Conservation (phyloP, 2,888 invertebrate genomes). For the Choreutis nemorana region DNA sequence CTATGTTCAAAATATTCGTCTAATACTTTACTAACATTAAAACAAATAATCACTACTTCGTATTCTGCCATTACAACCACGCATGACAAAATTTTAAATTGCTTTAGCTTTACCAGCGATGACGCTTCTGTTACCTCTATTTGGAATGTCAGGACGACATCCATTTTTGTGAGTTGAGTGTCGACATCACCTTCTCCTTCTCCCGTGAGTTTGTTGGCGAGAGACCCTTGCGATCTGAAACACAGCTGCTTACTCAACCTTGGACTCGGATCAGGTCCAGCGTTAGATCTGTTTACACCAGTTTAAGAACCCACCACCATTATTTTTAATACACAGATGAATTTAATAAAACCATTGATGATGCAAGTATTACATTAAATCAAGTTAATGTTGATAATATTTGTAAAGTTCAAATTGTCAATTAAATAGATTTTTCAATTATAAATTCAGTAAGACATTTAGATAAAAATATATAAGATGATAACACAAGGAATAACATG, state of each 20-base stretch:
- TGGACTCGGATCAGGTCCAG: constrained; percentile 64
- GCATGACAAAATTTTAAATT: background rate
- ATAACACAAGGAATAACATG: no score
- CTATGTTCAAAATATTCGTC: no score
- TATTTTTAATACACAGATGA: background rate
- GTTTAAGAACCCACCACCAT: constrained; percentile 26
- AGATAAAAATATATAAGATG: no score
- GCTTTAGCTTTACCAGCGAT: background rate
- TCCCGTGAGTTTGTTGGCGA: constrained; percentile 90
- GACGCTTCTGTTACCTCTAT: constrained; percentile 76
- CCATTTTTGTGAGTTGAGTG: constrained; percentile 95
- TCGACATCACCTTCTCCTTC: constrained; percentile 97
- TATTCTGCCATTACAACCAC: no score
- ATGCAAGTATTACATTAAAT: background rate
- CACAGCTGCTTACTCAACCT: constrained; percentile 69
- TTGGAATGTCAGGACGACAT: constrained; percentile 96
- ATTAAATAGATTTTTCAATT: no score
- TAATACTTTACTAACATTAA: no score
- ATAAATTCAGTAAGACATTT: no score
- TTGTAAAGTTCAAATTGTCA: no score
- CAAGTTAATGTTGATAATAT: background rate
- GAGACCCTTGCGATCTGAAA: constrained; percentile 88
- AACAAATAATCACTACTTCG: no score
- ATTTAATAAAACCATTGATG: background rate
- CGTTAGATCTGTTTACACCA: constrained; percentile 50